Evolutionary conservation across 2,888 invertebrate genomes (phyloP), one percentile per base, ranked within the genome.

Genomic region (Cheilosia impressa): DNA sequence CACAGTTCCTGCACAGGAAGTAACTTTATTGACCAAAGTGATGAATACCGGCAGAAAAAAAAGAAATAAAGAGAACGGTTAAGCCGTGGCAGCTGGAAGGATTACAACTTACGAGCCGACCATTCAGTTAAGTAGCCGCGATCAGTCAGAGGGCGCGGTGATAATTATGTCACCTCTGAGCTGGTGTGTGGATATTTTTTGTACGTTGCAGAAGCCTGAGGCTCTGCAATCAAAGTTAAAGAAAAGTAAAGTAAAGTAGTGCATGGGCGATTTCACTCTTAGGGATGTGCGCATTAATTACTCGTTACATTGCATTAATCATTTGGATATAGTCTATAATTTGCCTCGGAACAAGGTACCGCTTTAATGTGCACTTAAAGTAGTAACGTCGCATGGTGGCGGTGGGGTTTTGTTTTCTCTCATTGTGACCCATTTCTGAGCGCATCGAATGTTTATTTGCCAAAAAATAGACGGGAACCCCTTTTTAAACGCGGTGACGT

Each of bases 91-190:
- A 83, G 73, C 78, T 78, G 83, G 38, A 55, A 69, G 69, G 79
- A 79, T 79, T 75, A 22, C 22, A 22, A 22, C 22, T 22, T 22
- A 84, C 75, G 69, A 75, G 31, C 31, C 13, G 13, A 38, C 38
- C 69, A 83, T 57, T 68, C 63, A 47, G 63, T 68, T 65, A 76
- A 84, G 80, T 76, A 76, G 76, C 52, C 57, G 41, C 43, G 60
- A 66, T 71, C 53, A 71, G 47, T 71, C 80, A 75, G 80, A 60
- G 63, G 84, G 76, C 65, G 75, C 80, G 66, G 81, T 72, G 75
- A 63, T 68, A 85, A 85, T 87, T 77, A 81, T 81, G 85, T 87
- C 85, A 87, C 85, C 81, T 87, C 43, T 38, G 66, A 66, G 60
- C 10, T 55, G 31, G 2, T 27, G 71, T 84, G 68, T 63, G 66